Conservation (phyloP, 2,888 invertebrate genomes). For the Pseudanteris insignis region DNA sequence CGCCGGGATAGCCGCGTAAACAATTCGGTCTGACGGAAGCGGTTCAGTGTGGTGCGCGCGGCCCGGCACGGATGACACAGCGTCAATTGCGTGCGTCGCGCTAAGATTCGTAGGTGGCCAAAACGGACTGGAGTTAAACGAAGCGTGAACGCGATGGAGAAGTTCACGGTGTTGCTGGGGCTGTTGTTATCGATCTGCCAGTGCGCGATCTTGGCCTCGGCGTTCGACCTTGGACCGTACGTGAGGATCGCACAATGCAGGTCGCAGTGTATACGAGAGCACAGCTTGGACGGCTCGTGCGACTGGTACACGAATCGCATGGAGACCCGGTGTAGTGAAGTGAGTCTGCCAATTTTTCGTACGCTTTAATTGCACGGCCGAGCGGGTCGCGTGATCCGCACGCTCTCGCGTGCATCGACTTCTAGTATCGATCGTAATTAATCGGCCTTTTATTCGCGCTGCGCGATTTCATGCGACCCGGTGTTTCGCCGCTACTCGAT, state of each 20-base stretch:
- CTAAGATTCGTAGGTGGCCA: neutral
- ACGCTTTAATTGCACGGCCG: too few species aligned
- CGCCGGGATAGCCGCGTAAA: slow-evolving; percentile 32
- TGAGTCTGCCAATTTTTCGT: too few species aligned
- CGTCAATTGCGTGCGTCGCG: neutral
- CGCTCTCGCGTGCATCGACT: neutral
- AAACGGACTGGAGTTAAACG: too few species aligned
- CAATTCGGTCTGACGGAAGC: slow-evolving; percentile 27
- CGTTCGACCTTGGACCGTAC: slow-evolving; percentile 61
- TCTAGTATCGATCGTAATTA: slow-evolving; percentile 1
- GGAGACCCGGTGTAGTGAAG: slow-evolving; percentile 57
- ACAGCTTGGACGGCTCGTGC: slow-evolving; percentile 58
- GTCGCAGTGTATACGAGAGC: slow-evolving; percentile 58
- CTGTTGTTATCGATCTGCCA: slow-evolving; percentile 48
- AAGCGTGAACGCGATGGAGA: too few species aligned
- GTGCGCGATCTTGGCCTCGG: slow-evolving; percentile 49
- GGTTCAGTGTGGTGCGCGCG: slow-evolving; percentile 35
- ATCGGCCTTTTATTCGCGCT: too few species aligned
- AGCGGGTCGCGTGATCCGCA: slow-evolving; percentile 3
- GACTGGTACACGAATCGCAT: slow-evolving; percentile 56
- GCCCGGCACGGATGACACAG: slow-evolving; percentile 30
- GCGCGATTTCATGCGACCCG: too few species aligned
- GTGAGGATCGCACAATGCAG: slow-evolving; percentile 62
- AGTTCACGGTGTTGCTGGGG: slow-evolving; percentile 37
- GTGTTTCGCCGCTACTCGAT: too few species aligned